These are phyloP conservation scores for Neotoxoptera formosana DNA, from an alignment of 1,140 invertebrate species.

Conservation along the genomic window DNA sequence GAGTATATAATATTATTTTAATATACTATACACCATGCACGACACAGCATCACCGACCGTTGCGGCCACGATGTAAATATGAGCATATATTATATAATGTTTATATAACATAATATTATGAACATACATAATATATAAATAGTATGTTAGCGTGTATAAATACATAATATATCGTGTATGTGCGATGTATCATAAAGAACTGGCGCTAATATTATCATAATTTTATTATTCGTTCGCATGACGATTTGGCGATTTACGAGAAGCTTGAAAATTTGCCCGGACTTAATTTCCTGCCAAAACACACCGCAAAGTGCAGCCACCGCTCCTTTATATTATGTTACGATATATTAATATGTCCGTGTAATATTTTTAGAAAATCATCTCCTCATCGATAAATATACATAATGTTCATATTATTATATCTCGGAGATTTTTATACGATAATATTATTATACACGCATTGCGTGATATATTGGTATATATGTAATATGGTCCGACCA, in stretches of 20 bases:
- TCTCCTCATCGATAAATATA: background rate
- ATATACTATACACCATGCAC: background rate
- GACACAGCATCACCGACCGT: background rate
- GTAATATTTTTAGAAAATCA: conserved; percentile 33
- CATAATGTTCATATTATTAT: background rate
- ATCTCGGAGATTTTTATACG: background rate
- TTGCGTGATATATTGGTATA: background rate
- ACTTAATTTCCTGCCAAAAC: background rate
- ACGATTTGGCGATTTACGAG: conserved; percentile 14
- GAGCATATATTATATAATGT: background rate
- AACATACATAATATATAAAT: background rate
- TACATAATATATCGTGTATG: background rate
- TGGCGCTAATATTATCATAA: conserved; percentile 7
- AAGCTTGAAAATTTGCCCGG: background rate
- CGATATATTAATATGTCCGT: background rate
- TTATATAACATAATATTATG: background rate
- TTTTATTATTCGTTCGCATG: background rate
- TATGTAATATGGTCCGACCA: background rate
- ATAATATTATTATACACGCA: background rate
- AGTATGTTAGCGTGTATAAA: background rate
- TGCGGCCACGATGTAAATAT: background rate
- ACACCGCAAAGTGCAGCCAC: background rate
- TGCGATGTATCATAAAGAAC: background rate
- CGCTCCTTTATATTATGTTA: background rate
- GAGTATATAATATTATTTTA: background rate